Percentiles rank a stretch among this genome's conserved stretches.
These are phyloP conservation scores for Antechinus stuartii DNA, from an alignment of 2,113 vertebrate species.

Conservation along the genomic window DNA sequence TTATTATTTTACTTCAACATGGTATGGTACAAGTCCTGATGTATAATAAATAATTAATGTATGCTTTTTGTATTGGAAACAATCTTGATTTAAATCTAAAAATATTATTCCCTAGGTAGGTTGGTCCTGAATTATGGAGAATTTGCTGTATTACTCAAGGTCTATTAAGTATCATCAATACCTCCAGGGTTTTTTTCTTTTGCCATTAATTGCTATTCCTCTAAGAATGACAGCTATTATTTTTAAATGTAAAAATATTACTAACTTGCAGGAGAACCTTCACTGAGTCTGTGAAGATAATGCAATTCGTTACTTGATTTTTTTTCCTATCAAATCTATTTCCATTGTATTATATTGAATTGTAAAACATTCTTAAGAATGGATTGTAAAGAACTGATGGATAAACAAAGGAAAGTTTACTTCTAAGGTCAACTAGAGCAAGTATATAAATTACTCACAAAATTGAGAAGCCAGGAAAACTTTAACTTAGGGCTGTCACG, in stretches of 20 bases:
- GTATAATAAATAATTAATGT: neutral
- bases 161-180: neutral
- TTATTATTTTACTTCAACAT: neutral
- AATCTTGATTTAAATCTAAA: neutral
- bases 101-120: neutral
- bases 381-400: neutral
- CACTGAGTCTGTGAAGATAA: neutral
- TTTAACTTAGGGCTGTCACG: neutral
- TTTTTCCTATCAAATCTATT: neutral
- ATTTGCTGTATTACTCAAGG: neutral
- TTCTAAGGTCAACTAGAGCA: neutral
- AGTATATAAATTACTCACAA: neutral
- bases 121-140: neutral
- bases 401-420: neutral
- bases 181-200: neutral
- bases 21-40: neutral
- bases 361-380: neutral
- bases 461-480: neutral
- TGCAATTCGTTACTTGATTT: neutral
- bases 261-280: neutral
- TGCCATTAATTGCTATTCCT: neutral
- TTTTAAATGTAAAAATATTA: neutral
- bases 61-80: neutral
- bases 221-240: no score
- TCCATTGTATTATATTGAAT: neutral